phyloP scores from a whole-genome alignment of 2,113 vertebrate species.

The Daubentonia madagascariensis region DNA sequence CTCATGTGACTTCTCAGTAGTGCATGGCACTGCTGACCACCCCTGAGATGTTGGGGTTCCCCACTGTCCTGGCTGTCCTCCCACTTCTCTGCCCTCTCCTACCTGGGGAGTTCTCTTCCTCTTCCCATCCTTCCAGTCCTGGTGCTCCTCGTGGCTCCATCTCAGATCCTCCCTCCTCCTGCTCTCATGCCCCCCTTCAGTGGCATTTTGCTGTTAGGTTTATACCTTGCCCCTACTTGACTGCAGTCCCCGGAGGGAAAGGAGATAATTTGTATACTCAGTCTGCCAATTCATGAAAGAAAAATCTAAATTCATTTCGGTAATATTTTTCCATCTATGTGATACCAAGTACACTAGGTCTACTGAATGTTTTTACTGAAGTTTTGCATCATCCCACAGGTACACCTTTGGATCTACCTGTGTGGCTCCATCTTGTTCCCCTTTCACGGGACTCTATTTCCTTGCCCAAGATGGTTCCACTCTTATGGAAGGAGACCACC shows the following conservation, averaged over 20 bases:
- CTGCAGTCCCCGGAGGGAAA: background rate
- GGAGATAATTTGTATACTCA: background rate
- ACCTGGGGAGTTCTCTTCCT: background rate
- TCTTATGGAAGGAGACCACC: background rate
- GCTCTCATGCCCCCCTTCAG: background rate
- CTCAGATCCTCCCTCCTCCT: background rate
- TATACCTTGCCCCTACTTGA: background rate
- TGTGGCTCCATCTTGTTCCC: background rate
- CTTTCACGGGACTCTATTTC: background rate
- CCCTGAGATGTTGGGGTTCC: background rate
- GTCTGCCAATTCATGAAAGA: background rate
- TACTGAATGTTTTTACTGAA: background rate
- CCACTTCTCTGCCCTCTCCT: background rate
- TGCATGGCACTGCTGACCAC: fast-evolving
- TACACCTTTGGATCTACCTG: background rate
- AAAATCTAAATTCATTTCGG: background rate
- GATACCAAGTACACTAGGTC: background rate
- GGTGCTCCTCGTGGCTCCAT: background rate
- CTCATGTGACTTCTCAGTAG: background rate
- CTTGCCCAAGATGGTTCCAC: background rate
- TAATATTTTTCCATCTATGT: background rate
- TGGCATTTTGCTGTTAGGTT: background rate
- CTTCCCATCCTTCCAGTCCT: background rate
- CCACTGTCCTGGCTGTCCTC: background rate
- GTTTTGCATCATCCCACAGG: background rate